These are phyloP conservation scores for Rhinopomastus cyanomelas DNA, from an alignment of 2,113 vertebrate genomes.

Conservation along the genomic window DNA sequence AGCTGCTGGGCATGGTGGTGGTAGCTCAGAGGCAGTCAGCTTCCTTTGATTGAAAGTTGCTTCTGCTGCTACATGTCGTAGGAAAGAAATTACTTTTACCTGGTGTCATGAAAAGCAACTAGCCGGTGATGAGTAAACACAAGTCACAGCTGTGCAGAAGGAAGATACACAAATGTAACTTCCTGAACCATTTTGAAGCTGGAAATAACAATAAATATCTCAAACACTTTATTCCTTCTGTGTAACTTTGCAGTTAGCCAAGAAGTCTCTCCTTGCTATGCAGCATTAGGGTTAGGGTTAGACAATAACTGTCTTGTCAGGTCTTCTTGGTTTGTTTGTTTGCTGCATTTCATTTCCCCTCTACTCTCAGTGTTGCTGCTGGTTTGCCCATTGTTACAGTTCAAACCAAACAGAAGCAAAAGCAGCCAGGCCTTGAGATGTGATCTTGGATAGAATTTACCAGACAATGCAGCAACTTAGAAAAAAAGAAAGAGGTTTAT, in stretches of 20 bases:
- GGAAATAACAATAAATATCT: background rate
- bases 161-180: background rate
- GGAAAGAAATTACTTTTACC: background rate
- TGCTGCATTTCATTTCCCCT: background rate
- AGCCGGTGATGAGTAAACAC: background rate
- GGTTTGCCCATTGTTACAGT: too few species aligned
- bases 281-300: background rate
- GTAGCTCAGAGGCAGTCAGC: background rate
- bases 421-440: too few species aligned
- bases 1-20: rapidly evolving
- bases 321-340: background rate
- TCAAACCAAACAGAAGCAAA: too few species aligned
- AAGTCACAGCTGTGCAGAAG: background rate
- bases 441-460: too few species aligned
- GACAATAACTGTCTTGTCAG: background rate
- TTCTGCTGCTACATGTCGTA: background rate
- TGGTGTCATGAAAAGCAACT: background rate
- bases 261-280: background rate
- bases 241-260: background rate
- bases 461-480: too few species aligned
- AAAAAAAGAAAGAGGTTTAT: too few species aligned
- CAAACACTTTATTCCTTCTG: background rate
- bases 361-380: background rate
- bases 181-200: background rate
- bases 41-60: background rate